These are phyloP conservation scores for Drosophila neotestacea DNA, from an alignment of 2,888 invertebrate genomes.

Conservation along the genomic window DNA sequence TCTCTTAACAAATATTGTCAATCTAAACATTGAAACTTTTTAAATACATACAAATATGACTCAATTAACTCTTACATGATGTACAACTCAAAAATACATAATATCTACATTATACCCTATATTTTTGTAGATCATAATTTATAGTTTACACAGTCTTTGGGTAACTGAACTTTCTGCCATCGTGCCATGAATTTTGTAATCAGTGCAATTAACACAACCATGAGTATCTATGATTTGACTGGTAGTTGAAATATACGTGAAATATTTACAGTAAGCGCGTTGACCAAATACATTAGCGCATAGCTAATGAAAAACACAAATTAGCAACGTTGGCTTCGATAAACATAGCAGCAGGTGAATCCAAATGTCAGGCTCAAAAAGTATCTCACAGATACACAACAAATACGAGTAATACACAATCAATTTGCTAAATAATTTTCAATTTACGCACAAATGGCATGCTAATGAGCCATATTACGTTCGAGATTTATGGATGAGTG, in stretches of 20 bases:
- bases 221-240: background rate
- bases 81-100: background rate
- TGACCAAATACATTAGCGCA: constrained; percentile 57
- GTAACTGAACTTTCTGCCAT: constrained; percentile 59
- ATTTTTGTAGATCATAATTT: constrained; percentile 7
- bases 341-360: constrained; percentile 8
- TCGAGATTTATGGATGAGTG: constrained; percentile 29
- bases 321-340: constrained; percentile 9
- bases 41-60: background rate
- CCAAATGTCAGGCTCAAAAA: constrained; percentile 20
- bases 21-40: too few relatives aligned
- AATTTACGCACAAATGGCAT: constrained; percentile 50
- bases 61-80: background rate
- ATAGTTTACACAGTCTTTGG: constrained; percentile 36
- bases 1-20: too few relatives aligned
- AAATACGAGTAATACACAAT: constrained; percentile 2
- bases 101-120: constrained; percentile 3
- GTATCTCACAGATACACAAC: constrained; percentile 26
- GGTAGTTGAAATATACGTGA: constrained; percentile 14
- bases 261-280: constrained; percentile 28
- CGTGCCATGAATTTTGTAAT: constrained; percentile 51
- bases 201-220: constrained; percentile 58
- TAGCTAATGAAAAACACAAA: constrained; percentile 62
- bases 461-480: constrained; percentile 51
- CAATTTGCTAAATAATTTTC: constrained; percentile 48